These are phyloP conservation scores for Neotoma lepida DNA, from an alignment of 2,113 vertebrate species.

Conservation along the genomic window DNA sequence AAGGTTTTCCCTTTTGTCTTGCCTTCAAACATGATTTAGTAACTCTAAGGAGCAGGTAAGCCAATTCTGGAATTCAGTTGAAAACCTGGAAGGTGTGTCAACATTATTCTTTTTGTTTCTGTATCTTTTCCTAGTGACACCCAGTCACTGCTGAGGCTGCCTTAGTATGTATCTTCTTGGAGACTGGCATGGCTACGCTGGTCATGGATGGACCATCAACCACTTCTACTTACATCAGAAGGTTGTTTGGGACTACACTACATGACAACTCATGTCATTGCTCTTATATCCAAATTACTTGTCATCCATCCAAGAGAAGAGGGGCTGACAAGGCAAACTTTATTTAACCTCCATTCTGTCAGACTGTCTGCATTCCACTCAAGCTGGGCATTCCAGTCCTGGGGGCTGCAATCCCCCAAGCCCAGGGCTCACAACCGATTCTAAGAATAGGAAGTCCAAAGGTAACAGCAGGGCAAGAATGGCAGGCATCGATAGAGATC, in stretches of 20 bases:
- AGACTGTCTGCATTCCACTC: slow-evolving; percentile 88
- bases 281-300: slow-evolving; percentile 77
- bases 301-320: slow-evolving; percentile 75
- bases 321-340: slow-evolving; percentile 86
- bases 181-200: not conserved
- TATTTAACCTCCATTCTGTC: slow-evolving; percentile 88
- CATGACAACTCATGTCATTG: slow-evolving; percentile 67
- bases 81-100: not conserved
- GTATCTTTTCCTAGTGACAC: not conserved
- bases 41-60: not conserved
- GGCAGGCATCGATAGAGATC: slow-evolving; percentile 23
- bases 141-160: not conserved
- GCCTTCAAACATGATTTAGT: not conserved
- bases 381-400: slow-evolving; percentile 75
- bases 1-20: not conserved
- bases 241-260: not conserved
- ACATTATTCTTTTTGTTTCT: not conserved
- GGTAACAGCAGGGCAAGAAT: slow-evolving; percentile 75
- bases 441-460: slow-evolving; percentile 71
- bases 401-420: slow-evolving; percentile 72
- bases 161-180: not conserved
- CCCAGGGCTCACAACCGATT: slow-evolving; percentile 1
- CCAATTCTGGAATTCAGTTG: not conserved
- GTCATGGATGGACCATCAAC: not conserved
- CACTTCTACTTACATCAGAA: not conserved